Evolutionary conservation across 1,140 invertebrate species (phyloP).

Genomic region (Brachionus rubens): DNA sequence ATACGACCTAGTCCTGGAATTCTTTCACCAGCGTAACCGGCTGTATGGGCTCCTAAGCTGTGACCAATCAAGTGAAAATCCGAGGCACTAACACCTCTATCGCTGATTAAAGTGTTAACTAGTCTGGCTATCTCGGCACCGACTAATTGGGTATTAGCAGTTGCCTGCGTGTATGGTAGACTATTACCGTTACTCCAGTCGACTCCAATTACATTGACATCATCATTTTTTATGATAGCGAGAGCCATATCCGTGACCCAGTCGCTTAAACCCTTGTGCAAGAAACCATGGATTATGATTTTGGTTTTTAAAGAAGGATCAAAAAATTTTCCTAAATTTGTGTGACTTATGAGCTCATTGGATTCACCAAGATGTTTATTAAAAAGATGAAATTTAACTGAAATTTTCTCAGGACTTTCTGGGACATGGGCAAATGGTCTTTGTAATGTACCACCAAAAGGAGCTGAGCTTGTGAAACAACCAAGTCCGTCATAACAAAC

Average conservation of each 20-base stretch:
- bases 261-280: conserved; percentile 76
- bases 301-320: background rate
- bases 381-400: conserved; percentile 66
- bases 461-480: conserved; percentile 84
- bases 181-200: conserved; percentile 87
- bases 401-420: conserved; percentile 74
- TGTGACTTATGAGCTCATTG: conserved; percentile 55
- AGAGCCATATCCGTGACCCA: conserved; percentile 68
- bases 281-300: conserved; percentile 73
- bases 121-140: conserved; percentile 72
- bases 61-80: conserved; percentile 77
- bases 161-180: conserved; percentile 84
- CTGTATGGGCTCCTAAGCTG: conserved; percentile 81
- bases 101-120: background rate
- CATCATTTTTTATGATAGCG: conserved; percentile 61
- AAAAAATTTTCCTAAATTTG: conserved; percentile 55
- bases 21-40: conserved; percentile 77
- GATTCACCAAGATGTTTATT: conserved; percentile 54
- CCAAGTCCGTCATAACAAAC: conserved; percentile 87
- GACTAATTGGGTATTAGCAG: conserved; percentile 84
- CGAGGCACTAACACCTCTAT: background rate
- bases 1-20: background rate
- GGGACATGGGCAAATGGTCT: conserved; percentile 74
- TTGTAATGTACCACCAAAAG: conserved; percentile 72
- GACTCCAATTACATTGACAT: conserved; percentile 83